A percentile compares a stretch with the other conserved stretches of the same genome.
Conservation (phyloP, 2,888 invertebrate species). For the Muscina levida region DNA sequence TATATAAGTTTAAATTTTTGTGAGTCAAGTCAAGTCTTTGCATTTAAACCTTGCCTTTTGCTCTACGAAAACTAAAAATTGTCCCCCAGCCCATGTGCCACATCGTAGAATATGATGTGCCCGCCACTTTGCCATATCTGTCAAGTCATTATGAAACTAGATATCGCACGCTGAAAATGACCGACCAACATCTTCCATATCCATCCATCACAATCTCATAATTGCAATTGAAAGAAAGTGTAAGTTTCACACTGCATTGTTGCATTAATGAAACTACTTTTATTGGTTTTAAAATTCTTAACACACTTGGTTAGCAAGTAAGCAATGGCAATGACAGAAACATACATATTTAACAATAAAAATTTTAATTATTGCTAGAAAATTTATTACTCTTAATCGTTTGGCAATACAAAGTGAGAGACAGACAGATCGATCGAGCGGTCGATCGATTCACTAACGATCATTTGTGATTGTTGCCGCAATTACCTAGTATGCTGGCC, state of each 20-base stretch:
- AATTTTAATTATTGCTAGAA: slow-evolving; percentile 59
- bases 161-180: slow-evolving; percentile 1
- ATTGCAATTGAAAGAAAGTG: slow-evolving; percentile 47
- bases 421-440: background rate
- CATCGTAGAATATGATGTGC: too few species aligned
- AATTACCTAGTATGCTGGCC: slow-evolving; percentile 35
- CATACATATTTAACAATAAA: slow-evolving; percentile 42
- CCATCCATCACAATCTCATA: background rate
- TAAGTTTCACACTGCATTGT: slow-evolving; percentile 48
- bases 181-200: background rate
- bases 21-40: too few species aligned
- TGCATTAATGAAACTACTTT: slow-evolving; percentile 37
- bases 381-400: slow-evolving; percentile 55
- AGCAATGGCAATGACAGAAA: slow-evolving; percentile 25
- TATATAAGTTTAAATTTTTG: too few species aligned
- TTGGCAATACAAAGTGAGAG: slow-evolving; percentile 11
- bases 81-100: too few species aligned
- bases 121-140: background rate
- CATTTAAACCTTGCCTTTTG: too few species aligned
- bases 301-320: slow-evolving; percentile 32
- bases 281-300: slow-evolving; percentile 56
- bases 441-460: background rate
- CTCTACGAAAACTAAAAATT: too few species aligned
- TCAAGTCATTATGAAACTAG: background rate
- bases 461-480: slow-evolving; percentile 30